A percentile compares a stretch with the other conserved stretches of the same genome.
Evolutionary conservation across 2,797 vertebrate species (phyloP).

Genomic region (Pipistrellus kuhlii): DNA sequence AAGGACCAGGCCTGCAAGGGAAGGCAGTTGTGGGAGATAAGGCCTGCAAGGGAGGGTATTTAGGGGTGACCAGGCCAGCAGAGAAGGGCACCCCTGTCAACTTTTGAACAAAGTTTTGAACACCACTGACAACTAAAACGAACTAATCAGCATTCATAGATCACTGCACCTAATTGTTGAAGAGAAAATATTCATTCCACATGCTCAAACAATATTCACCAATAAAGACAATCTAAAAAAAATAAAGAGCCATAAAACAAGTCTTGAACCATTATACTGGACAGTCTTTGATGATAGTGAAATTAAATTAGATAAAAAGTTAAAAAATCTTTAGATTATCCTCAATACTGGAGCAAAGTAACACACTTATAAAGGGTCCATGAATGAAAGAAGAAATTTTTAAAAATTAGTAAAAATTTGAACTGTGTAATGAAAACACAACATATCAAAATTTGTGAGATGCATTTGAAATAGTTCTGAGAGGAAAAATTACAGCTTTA

Average conservation of each 20-base stretch:
- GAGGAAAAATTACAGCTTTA: background rate
- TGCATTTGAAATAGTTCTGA: background rate
- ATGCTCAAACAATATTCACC: background rate
- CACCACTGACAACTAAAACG: background rate
- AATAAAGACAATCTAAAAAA: background rate
- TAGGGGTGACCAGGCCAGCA: too few relatives aligned
- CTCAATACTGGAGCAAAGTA: background rate
- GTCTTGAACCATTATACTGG: background rate
- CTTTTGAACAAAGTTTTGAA: slow-evolving; percentile 7
- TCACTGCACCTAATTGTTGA: background rate
- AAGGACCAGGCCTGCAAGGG: too few relatives aligned
- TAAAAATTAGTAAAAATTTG: background rate
- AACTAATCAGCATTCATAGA: background rate
- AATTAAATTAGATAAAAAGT: background rate
- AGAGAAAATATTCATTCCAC: background rate
- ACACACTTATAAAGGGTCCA: background rate
- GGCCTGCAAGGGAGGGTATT: too few relatives aligned
- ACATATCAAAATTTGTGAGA: background rate
- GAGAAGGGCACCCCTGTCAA: too few relatives aligned
- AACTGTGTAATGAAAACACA: background rate
- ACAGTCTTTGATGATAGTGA: background rate
- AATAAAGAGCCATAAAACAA: background rate
- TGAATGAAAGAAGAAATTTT: background rate
- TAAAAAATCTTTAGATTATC: background rate
- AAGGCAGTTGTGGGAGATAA: too few relatives aligned